Evolutionary conservation across 2,797 vertebrate genomes (phyloP), one percentile per base, ranked within the genome.

Genomic region (Microtus agrestis): DNA sequence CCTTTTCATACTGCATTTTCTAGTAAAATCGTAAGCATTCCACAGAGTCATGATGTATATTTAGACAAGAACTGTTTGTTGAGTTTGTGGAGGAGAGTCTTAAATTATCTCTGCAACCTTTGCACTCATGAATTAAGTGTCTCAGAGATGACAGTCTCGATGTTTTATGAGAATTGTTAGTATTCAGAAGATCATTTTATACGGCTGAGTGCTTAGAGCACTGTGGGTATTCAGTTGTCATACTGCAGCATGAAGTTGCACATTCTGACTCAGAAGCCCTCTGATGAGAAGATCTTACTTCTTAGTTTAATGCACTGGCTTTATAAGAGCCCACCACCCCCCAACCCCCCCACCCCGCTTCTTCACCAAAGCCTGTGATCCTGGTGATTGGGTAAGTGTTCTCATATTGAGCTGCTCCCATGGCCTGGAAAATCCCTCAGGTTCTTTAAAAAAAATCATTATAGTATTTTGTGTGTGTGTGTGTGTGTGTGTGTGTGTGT

Each of bases 221-320:
- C 91, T 98, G 88, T 97, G 96, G 96, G 89, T 97, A 97, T 97
- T 95, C 95, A 96, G 96, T 98, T 98, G 96, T 97, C 87, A 69
- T 94, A 94, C 76, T 97, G 97, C 96, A 97, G 96, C 96, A 25
- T 89, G 54, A 96, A 97, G 94, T 46, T 94, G 95, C 97, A 74
- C 89, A 82, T 93, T 97, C 91, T 98, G 97, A 96, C 89, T 95
- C 91, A 87, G 14, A 74, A 97, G 94, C 96, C 87, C 96, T 96
- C 82, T 95, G 61, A 82, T 98, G 93, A 96, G 93, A 95, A 96
- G 93, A 97, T 91, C 86, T 96, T 96, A 98, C 23, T 97, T 74
- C 97, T 97, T 96, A 96, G 92, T 90, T 96, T 97, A 95, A 97
- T 95, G 95, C 73, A 96, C 91, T 19, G 93, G 77, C 95, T 96